Base-by-base conservation (phyloP, 2,113 vertebrate species). In the Tachysurus vachellii region DNA sequence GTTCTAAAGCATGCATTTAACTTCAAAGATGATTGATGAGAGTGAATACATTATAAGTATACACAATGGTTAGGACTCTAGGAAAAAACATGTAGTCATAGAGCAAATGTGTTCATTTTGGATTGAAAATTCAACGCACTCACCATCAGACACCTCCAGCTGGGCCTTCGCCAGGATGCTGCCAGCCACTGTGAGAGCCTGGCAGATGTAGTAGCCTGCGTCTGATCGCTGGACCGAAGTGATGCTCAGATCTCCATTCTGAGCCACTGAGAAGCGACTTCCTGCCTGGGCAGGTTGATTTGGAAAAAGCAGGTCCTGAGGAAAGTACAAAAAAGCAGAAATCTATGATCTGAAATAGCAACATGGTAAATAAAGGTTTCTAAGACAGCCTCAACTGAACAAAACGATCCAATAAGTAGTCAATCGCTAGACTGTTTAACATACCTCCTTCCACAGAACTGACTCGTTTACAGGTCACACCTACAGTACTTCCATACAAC, bases 141-240 rank as follows among this genome's bases (percentile, higher is more conserved):
- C 91, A 99, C 98, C 98, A 92, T 99, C 98, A 91, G 98, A 99
- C 94, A 99, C 98, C 94, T 99, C 98, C 94, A 99, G 95, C 91
- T 99, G 98, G 90, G 98, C 98, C 91, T 99, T 99, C 92, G 98
- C 98, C 89, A 99, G 96, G 91, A 99, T 99, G 92, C 98, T 99
- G 92, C 98, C 98, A 68, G 98, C 98, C 89, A 99, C 97, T 0
- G 97, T 99, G 85, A 99, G 94, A 6, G 98, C 98, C 94, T 99
- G 98, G 94, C 98, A 99, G 93, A 99, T 98, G 91, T 99, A 99
- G 94, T 97, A 99, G 76, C 98, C 98, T 0, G 96, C 96, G 56
- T 99, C 98, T 28, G 96, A 94, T 12, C 97, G 95, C 91, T 99
- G 98, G 89, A 99, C 97, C 86, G 96, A 96, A 83, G 96, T 93